Percentiles rank a stretch among this genome's conserved stretches.
Evolutionary conservation across 2,113 vertebrate species (phyloP).

Genomic region (Porphyrio hochstetteri): DNA sequence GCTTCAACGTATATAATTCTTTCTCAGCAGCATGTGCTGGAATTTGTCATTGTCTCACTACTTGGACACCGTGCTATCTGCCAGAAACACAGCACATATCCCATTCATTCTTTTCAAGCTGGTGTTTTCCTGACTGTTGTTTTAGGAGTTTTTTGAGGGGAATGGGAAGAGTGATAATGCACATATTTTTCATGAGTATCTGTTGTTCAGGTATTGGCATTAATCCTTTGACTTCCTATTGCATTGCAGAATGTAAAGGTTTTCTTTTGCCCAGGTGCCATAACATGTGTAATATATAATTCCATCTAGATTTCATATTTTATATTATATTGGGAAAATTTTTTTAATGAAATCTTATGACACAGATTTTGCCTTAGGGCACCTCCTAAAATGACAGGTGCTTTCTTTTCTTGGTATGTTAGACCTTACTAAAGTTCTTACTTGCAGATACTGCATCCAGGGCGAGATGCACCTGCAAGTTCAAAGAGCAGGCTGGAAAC

Average conservation of each 20-base stretch:
- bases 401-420: neutral
- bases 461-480: neutral
- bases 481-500: neutral
- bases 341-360: neutral
- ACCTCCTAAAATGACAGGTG: neutral
- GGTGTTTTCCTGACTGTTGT: slow-evolving; percentile 21
- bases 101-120: neutral
- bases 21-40: neutral
- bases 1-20: neutral
- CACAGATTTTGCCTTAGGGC: neutral
- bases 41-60: slow-evolving; percentile 40
- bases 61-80: slow-evolving; percentile 6
- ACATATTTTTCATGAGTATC: neutral
- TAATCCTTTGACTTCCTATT: slow-evolving; percentile 8
- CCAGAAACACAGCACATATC: slow-evolving; percentile 24
- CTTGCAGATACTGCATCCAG: neutral
- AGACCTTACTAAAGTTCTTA: neutral
- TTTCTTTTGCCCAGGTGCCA: neutral
- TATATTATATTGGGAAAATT: neutral
- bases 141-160: slow-evolving; percentile 3
- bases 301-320: neutral
- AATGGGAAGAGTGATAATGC: neutral
- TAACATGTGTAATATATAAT: neutral
- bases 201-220: neutral
- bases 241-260: neutral